Percentiles rank a stretch among this genome's conserved stretches.
Evolutionary conservation across 1,140 invertebrate species (phyloP).

Genomic region (Cotesia vestalis): DNA sequence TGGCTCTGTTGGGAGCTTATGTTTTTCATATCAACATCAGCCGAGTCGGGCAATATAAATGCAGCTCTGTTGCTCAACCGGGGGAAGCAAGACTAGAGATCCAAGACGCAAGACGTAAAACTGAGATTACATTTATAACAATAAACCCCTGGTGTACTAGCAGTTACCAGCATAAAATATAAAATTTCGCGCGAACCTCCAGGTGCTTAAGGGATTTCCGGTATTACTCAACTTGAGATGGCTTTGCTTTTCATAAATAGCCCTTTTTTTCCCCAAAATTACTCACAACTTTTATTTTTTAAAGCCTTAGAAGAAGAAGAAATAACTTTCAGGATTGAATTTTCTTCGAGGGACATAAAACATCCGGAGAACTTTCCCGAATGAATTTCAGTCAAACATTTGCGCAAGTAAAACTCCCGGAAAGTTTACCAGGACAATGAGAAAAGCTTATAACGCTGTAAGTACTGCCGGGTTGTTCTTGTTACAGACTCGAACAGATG

Average conservation of each 20-base stretch:
- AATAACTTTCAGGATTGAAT: no score
- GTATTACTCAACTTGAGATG: slow-evolving; percentile 16
- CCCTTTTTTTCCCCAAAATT: not conserved
- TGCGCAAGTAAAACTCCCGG: not conserved
- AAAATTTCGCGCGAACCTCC: slow-evolving; percentile 13
- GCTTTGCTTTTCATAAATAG: not conserved
- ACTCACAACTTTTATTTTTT: no score
- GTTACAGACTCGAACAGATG: slow-evolving; percentile 18
- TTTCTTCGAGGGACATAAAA: not conserved
- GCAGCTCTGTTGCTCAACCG: not conserved
- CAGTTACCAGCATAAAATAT: not conserved
- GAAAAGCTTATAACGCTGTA: slow-evolving; percentile 14
- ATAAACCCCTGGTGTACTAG: slow-evolving; percentile 9
- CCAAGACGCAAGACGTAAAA: slow-evolving; percentile 3
- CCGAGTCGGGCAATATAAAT: not conserved
- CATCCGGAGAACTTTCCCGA: not conserved
- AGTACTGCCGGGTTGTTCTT: slow-evolving; percentile 16
- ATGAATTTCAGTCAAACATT: not conserved
- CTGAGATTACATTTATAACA: slow-evolving; percentile 28
- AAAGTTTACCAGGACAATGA: slow-evolving; percentile 24
- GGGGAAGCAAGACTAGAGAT: not conserved
- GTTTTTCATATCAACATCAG: not conserved
- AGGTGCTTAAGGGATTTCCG: slow-evolving; percentile 26
- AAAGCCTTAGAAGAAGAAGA: no score
- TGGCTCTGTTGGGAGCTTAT: no score